These are phyloP conservation scores for Cordilura impudica DNA, from an alignment of 2,888 invertebrate genomes.

Conservation along the genomic window DNA sequence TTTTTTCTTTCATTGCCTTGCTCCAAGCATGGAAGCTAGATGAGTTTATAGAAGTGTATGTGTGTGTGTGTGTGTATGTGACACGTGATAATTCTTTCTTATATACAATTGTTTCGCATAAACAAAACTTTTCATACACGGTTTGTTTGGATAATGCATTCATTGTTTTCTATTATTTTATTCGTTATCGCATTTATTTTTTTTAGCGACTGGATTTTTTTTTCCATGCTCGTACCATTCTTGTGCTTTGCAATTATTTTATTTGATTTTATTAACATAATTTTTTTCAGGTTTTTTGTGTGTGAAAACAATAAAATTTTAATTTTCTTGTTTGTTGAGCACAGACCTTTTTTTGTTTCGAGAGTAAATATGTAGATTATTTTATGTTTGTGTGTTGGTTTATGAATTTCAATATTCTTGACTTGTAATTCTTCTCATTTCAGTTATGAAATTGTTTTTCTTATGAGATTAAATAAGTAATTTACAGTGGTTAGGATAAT, in stretches of 20 bases:
- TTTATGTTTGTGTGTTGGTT: neutral
- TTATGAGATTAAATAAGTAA: slow-evolving; percentile 36
- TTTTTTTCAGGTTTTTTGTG: slow-evolving; percentile 9
- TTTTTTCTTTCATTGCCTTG: slow-evolving; percentile 39
- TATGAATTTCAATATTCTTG: slow-evolving; percentile 34
- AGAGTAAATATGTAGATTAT: slow-evolving; percentile 20
- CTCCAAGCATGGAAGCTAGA: slow-evolving; percentile 40
- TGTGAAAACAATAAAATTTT: slow-evolving; percentile 74
- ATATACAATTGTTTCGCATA: slow-evolving; percentile 33
- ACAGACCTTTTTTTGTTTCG: slow-evolving; percentile 41
- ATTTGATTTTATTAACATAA: slow-evolving; percentile 67
- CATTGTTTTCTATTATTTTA: slow-evolving; percentile 63
- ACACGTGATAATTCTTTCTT: slow-evolving; percentile 56
- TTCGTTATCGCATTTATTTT: slow-evolving; percentile 59
- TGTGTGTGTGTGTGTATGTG: slow-evolving; percentile 25
- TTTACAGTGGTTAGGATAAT: too few relatives aligned
- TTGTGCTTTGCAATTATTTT: slow-evolving; percentile 63
- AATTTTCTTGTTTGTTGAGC: slow-evolving; percentile 73
- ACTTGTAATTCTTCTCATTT: slow-evolving; percentile 34
- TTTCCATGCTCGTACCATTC: slow-evolving; percentile 64
- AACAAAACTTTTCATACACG: slow-evolving; percentile 36
- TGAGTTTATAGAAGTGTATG: neutral
- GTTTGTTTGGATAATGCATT: slow-evolving; percentile 60
- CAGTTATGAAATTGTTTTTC: slow-evolving; percentile 30
- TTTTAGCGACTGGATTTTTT: slow-evolving; percentile 45